phyloP scores from a whole-genome alignment of 2,113 vertebrate genomes.

The Brachyhypopomus occidentalis region DNA sequence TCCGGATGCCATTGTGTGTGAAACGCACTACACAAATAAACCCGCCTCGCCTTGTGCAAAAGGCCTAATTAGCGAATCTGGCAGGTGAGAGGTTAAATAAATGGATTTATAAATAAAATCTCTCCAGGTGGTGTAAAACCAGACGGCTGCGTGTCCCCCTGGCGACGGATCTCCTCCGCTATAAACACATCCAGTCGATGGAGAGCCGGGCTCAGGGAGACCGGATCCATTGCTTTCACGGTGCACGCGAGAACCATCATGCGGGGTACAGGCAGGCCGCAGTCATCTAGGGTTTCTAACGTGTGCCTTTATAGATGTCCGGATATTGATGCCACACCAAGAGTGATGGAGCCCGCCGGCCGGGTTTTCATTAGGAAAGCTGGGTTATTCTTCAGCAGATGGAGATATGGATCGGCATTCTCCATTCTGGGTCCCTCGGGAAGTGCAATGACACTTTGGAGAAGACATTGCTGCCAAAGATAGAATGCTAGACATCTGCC shows the following conservation, averaged over 20 bases:
- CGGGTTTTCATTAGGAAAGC: conserved; percentile 63
- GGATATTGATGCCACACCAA: conserved; percentile 67
- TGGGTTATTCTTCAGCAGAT: conserved; percentile 56
- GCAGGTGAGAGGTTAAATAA: not conserved
- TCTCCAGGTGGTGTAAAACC: conserved; percentile 60
- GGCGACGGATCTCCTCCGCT: conserved; percentile 73
- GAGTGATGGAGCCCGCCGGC: conserved; percentile 63
- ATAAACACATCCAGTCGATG: conserved; percentile 75
- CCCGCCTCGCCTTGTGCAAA: not conserved
- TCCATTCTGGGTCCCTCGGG: conserved; percentile 50
- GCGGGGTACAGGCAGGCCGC: conserved; percentile 55
- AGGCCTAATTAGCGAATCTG: not conserved
- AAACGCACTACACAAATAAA: too few species aligned
- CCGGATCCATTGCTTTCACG: conserved; percentile 68
- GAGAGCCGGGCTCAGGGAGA: conserved; percentile 44
- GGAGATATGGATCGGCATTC: conserved; percentile 60
- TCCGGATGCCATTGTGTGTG: too few species aligned
- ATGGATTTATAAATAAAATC: conserved; percentile 65
- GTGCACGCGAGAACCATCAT: conserved; percentile 70
- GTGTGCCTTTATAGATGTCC: conserved; percentile 64
- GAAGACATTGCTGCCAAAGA: conserved; percentile 38
- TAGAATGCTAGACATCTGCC: conserved; percentile 36
- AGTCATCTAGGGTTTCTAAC: conserved; percentile 71
- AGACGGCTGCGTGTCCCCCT: conserved; percentile 71
- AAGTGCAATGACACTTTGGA: conserved; percentile 56